Conservation (phyloP, 1,140 invertebrate species). For the Hyles vespertilio region DNA sequence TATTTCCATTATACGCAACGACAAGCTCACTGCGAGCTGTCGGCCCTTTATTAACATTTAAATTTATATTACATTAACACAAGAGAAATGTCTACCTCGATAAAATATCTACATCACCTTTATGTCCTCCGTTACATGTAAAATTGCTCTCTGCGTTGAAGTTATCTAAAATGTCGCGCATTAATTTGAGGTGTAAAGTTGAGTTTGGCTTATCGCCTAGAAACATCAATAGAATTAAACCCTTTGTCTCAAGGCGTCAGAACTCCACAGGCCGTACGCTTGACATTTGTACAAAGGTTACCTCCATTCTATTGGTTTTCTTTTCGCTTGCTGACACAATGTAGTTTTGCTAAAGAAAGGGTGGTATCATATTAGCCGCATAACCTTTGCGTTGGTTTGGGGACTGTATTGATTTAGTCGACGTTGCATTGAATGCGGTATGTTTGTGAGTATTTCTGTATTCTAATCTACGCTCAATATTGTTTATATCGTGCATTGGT, state of each 20-base stretch:
- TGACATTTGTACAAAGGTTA: slow-evolving; percentile 73
- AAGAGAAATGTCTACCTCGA: slow-evolving; percentile 40
- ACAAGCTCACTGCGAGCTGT: slow-evolving; percentile 33
- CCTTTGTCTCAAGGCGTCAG: slow-evolving; percentile 65
- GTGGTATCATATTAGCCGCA: slow-evolving; percentile 53
- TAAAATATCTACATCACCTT: slow-evolving; percentile 18
- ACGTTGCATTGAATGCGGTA: no score
- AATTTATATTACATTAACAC: slow-evolving; percentile 44
- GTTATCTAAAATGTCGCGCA: slow-evolving; percentile 27
- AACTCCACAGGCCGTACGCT: slow-evolving; percentile 49
- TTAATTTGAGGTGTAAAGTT: slow-evolving; percentile 32
- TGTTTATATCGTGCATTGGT: no score
- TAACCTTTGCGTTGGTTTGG: slow-evolving; percentile 59
- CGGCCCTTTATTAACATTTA: slow-evolving; percentile 46
- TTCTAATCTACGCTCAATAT: no score
- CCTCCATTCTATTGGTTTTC: slow-evolving; percentile 57
- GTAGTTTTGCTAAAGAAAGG: slow-evolving; percentile 59
- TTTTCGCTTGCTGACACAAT: slow-evolving; percentile 59
- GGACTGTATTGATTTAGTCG: slow-evolving; percentile 11
- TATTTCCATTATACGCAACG: slow-evolving; percentile 34
- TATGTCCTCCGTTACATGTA: slow-evolving; percentile 38
- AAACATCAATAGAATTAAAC: slow-evolving; percentile 50
- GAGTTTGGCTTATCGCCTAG: slow-evolving; percentile 28
- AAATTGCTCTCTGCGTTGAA: slow-evolving; percentile 22
- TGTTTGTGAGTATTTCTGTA: no score